Base-by-base conservation (phyloP, 2,113 vertebrate genomes). In the Carollia perspicillata region DNA sequence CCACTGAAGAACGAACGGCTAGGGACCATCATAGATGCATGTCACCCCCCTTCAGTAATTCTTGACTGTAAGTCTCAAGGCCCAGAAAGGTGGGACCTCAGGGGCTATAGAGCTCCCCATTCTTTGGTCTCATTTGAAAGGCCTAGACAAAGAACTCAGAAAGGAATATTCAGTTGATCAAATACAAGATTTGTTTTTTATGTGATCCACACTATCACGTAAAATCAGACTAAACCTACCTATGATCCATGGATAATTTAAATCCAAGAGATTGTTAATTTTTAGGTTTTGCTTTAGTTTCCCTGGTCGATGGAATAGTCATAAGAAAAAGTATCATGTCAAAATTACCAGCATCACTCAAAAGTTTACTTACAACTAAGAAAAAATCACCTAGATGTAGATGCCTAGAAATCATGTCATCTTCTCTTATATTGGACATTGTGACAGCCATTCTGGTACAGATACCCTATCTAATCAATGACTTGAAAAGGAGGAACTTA, bases 241-340 rank as follows among this genome's bases (percentile, higher is more conserved):
- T 65, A 58, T 72, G 60, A 89, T 44, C 72, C 40, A 85, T 11
- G 33, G 77, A 58, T 66, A 93, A 88, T 49, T 71, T 65, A 91
- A 80, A 89, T 74, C 65, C 49, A 79, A 75, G 30, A 93, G 47
- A 74, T 35, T 81, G 17, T 28, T 63, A 51, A 84, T 89, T 79
- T 79, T 95, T 91, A 93, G 23, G 65, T 95, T 92, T 86, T 35
- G 20, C 47, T 60, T 74, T 96, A 28, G 47, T 85, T 95, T 85
- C 40, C 28, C 33, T 92, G 16, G 84, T 92, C 58, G 16, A 5
- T 40, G 35, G 33, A 89, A 66, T 1, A 30, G 60, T 58, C 37
- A 10, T 49, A 85, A 90, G 35, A 84, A 95, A 84, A 86, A 60
- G 7, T 10, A 81, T 86, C 80, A 79, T 69, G 60, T 55, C 58